phyloP scores from a whole-genome alignment of 2,888 invertebrate genomes.

The Xylophagus ater region DNA sequence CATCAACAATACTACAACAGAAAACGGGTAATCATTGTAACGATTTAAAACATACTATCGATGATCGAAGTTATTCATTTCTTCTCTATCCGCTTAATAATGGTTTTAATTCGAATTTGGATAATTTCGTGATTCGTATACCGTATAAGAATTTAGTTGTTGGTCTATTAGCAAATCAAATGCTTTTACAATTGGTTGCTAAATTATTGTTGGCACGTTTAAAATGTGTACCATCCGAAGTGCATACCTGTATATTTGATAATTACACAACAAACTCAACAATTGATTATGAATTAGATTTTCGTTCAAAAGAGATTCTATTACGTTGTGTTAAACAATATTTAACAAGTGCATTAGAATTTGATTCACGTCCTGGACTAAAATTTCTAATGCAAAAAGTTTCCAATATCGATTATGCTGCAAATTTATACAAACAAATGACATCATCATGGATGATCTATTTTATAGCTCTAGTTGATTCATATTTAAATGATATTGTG shows the following conservation, averaged over 20 bases:
- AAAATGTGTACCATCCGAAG: constrained; percentile 48
- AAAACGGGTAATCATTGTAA: constrained; percentile 23
- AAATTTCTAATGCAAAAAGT: constrained; percentile 93
- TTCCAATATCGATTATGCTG: constrained; percentile 71
- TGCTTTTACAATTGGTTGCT: constrained; percentile 82
- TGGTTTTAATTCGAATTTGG: constrained; percentile 57
- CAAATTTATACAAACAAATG: constrained; percentile 85
- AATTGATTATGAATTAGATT: constrained; percentile 37
- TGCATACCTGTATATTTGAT: constrained; percentile 39
- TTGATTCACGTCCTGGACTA: constrained; percentile 81
- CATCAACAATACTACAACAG: no score
- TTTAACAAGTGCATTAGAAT: constrained; percentile 69
- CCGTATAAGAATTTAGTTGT: constrained; percentile 81
- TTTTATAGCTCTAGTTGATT: constrained; percentile 74
- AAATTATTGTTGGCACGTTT: constrained; percentile 72
- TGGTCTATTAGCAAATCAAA: constrained; percentile 83
- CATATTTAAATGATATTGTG: constrained; percentile 62
- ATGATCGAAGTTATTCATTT: constrained; percentile 82
- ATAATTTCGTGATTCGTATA: constrained; percentile 69
- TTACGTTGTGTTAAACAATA: constrained; percentile 72
- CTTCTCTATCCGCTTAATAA: constrained; percentile 70
- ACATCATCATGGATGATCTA: constrained; percentile 86
- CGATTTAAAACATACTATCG: constrained; percentile 46
- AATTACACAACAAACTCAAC: constrained; percentile 37
- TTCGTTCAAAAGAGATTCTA: constrained; percentile 49